Evolutionary conservation across 2,797 vertebrate species (phyloP).

Genomic region (Brachyalestes nurse): DNA sequence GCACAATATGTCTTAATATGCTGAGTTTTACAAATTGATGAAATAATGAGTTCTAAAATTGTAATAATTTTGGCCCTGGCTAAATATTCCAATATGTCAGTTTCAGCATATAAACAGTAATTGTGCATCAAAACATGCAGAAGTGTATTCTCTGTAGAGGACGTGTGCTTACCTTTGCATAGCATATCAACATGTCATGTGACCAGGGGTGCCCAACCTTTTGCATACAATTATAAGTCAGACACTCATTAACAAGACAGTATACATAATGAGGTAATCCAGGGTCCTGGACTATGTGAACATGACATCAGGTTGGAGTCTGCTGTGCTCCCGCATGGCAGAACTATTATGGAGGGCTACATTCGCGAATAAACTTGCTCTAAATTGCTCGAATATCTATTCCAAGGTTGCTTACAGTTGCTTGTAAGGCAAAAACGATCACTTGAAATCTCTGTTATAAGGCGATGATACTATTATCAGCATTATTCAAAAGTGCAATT

Average conservation of each 20-base stretch:
- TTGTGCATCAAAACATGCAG: no score
- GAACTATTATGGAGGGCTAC: not conserved
- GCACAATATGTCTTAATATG: no score
- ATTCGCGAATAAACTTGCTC: not conserved
- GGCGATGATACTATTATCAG: conserved; percentile 59
- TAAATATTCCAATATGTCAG: no score
- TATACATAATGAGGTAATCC: not conserved
- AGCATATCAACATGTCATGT: no score
- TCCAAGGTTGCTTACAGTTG: not conserved
- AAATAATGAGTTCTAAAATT: no score
- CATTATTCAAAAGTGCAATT: conserved; percentile 63
- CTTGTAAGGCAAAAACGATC: not conserved
- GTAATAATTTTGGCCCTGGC: no score
- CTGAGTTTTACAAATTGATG: no score
- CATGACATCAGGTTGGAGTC: not conserved
- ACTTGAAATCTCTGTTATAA: conserved; percentile 47
- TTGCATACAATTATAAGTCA: no score
- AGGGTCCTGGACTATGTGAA: not conserved
- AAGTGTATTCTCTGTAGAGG: no score
- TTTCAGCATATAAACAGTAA: no score
- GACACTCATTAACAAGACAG: not conserved
- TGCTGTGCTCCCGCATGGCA: not conserved
- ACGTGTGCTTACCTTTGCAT: no score
- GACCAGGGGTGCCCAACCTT: no score
- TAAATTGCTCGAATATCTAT: not conserved